A percentile compares a stretch with the other conserved stretches of the same genome.
phyloP scores from a whole-genome alignment of 2,113 vertebrate species.

The Pristiophorus japonicus region DNA sequence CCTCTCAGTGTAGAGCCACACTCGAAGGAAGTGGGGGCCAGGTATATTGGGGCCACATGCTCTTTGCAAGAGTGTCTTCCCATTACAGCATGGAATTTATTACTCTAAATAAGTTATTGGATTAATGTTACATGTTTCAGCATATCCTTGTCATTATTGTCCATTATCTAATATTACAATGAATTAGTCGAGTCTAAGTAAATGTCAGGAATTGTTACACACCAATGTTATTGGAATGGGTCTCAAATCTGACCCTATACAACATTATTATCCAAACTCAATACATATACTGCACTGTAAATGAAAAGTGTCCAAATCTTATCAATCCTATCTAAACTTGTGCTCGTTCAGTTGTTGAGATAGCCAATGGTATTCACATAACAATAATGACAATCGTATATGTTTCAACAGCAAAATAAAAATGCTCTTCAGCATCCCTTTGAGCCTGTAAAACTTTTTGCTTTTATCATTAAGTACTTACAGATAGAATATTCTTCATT shows the following conservation, averaged over 20 bases:
- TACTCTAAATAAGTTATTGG: too few species aligned
- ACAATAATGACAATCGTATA: background rate
- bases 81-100: too few species aligned
- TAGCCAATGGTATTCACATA: background rate
- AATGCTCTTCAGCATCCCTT: background rate
- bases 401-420: background rate
- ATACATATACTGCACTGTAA: background rate
- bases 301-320: too few species aligned
- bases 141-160: too few species aligned
- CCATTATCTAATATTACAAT: too few species aligned
- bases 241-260: background rate
- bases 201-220: background rate
- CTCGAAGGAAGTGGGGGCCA: too few species aligned
- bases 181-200: too few species aligned
- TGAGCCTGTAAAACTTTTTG: background rate
- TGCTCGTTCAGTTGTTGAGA: background rate
- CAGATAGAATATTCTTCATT: slow-evolving; percentile 96
- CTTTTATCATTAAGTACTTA: slow-evolving; percentile 49
- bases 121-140: too few species aligned
- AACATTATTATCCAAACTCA: background rate
- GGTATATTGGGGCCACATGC: too few species aligned
- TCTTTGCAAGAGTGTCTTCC: too few species aligned
- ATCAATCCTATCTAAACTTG: background rate
- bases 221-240: background rate
- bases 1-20: too few species aligned